These are phyloP conservation scores for Bubo scandiacus DNA, from an alignment of 2,113 vertebrate species.

Conservation along the genomic window DNA sequence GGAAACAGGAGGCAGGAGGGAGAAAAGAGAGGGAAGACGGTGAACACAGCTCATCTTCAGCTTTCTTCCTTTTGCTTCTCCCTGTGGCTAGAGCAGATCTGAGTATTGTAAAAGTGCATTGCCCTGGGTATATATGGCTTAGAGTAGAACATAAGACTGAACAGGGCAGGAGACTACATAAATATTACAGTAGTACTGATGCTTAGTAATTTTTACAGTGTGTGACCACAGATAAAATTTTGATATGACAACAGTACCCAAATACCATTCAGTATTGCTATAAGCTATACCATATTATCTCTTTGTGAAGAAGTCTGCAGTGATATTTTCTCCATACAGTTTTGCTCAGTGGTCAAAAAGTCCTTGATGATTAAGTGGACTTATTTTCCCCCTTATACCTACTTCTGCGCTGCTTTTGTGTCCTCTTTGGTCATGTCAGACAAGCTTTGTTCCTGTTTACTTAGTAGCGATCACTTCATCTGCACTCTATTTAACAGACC, in stretches of 20 bases:
- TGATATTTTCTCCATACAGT: background rate
- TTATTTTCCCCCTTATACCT: background rate
- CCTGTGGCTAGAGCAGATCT: background rate
- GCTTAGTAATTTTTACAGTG: background rate
- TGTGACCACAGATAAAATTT: background rate
- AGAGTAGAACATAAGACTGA: background rate
- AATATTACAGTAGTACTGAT: background rate
- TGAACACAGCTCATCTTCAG: background rate
- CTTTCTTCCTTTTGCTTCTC: background rate
- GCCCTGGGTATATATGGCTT: background rate
- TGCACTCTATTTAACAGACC: background rate
- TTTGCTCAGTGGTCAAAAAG: background rate
- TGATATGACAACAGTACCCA: background rate
- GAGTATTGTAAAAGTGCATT: background rate
- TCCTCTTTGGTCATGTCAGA: background rate
- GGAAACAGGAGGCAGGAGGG: background rate
- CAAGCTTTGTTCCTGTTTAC: background rate
- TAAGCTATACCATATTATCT: background rate
- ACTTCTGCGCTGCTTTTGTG: background rate
- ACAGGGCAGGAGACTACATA: background rate
- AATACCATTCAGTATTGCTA: background rate
- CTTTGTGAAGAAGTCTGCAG: background rate
- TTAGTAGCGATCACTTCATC: background rate
- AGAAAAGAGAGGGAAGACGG: background rate
- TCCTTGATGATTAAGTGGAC: background rate